Conservation (phyloP, 2,888 invertebrate genomes). For the Acleris laterana region DNA sequence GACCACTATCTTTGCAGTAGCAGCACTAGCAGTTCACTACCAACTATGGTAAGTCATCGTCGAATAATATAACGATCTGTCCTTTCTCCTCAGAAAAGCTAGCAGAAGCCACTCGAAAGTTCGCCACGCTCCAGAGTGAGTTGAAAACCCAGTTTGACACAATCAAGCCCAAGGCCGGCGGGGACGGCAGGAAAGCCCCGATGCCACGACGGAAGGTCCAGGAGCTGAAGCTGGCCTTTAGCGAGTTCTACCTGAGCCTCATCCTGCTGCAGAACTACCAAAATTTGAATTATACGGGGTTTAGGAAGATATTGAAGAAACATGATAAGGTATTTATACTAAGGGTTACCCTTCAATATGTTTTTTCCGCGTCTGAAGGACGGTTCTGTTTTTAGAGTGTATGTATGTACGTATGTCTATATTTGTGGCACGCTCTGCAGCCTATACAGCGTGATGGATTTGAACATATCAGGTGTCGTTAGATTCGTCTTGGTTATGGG, state of each 20-base stretch:
- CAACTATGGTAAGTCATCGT: too few relatives aligned
- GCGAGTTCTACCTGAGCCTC: conserved; percentile 98
- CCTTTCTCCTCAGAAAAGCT: conserved; percentile 89
- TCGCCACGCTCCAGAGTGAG: conserved; percentile 94
- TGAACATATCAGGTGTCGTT: too few relatives aligned
- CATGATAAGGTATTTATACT: conserved; percentile 94
- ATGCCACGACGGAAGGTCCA: conserved; percentile 91
- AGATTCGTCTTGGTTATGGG: too few relatives aligned
- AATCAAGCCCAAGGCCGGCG: conserved; percentile 74
- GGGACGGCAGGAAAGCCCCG: conserved; percentile 76
- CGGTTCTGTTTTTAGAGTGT: too few relatives aligned
- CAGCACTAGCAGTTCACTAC: too few relatives aligned
- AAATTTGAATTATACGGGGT: conserved; percentile 98
- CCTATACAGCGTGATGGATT: too few relatives aligned
- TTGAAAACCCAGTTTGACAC: conserved; percentile 87
- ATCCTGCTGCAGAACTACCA: conserved; percentile 99
- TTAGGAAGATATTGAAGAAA: conserved; percentile 99
- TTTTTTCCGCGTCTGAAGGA: too few relatives aligned
- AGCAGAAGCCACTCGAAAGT: conserved; percentile 98
- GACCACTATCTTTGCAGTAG: too few relatives aligned
- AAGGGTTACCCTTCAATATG: too few relatives aligned
- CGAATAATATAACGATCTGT: too few relatives aligned
- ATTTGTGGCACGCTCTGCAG: too few relatives aligned
- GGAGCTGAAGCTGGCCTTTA: conserved; percentile 98
- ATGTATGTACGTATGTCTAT: too few relatives aligned